phyloP scores from a whole-genome alignment of 2,113 vertebrate species.

The Hippocampus comes region DNA sequence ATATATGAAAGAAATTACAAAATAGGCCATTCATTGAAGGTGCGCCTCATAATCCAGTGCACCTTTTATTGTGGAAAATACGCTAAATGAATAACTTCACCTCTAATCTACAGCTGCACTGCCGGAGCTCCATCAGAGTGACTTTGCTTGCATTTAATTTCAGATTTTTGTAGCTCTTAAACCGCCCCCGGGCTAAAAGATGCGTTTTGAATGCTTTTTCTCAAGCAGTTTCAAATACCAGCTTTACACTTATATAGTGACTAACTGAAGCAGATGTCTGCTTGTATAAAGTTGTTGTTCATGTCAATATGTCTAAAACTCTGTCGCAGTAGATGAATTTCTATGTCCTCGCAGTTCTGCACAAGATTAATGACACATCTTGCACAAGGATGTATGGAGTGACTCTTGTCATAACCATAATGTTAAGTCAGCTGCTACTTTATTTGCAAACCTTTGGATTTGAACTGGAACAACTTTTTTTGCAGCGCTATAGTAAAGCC shows the following conservation, averaged over 20 bases:
- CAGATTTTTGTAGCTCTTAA: slow-evolving; percentile 30
- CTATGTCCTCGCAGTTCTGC: no score
- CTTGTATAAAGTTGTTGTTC: no score
- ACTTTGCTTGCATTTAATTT: slow-evolving; percentile 35
- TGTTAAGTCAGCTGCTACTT: not conserved
- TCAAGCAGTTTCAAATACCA: not conserved
- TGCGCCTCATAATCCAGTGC: no score
- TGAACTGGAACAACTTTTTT: not conserved
- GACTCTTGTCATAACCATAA: no score
- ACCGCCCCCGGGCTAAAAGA: not conserved
- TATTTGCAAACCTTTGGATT: not conserved
- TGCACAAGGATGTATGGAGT: no score
- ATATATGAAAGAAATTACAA: no score
- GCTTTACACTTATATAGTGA: not conserved
- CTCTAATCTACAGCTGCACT: slow-evolving; percentile 21
- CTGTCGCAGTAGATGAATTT: no score
- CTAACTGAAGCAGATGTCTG: not conserved
- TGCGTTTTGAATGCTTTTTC: not conserved
- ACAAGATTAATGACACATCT: no score
- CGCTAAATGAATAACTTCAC: slow-evolving; percentile 30
- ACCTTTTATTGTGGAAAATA: no score
- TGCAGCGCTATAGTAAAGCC: not conserved
- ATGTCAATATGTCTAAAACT: no score
- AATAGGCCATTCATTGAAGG: no score
- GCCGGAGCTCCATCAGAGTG: slow-evolving; percentile 19